Conservation (phyloP, 2,113 vertebrate genomes). For the Ramphastos sulfuratus region DNA sequence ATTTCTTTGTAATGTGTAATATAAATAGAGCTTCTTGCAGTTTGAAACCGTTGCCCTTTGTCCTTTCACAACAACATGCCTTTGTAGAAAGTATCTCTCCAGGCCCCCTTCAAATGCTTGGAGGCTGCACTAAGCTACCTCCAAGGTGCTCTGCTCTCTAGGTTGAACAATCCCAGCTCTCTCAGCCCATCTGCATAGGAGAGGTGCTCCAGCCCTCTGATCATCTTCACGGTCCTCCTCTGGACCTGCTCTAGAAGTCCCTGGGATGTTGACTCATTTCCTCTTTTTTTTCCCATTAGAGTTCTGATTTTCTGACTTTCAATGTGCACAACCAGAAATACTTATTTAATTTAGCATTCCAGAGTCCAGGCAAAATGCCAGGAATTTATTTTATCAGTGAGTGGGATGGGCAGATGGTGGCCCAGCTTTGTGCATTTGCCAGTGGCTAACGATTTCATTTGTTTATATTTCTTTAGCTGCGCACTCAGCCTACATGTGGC, state of each 20-base stretch:
- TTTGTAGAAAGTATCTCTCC: too few relatives aligned
- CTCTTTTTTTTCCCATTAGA: not conserved
- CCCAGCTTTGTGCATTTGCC: not conserved
- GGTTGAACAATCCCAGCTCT: too few relatives aligned
- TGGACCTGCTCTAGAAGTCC: not conserved
- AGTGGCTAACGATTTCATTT: not conserved
- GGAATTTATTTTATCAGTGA: not conserved
- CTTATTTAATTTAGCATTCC: constrained; percentile 21
- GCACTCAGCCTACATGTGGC: not conserved
- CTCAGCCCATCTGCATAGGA: too few relatives aligned
- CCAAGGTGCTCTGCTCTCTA: too few relatives aligned
- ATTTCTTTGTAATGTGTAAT: too few relatives aligned
- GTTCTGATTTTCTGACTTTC: not conserved
- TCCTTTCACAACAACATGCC: too few relatives aligned
- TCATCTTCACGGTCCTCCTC: too few relatives aligned
- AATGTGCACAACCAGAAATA: not conserved
- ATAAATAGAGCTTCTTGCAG: too few relatives aligned
- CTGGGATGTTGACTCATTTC: not conserved
- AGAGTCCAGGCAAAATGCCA: not conserved
- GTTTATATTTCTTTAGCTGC: constrained; percentile 24
- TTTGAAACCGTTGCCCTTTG: too few relatives aligned
- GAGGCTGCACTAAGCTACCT: too few relatives aligned
- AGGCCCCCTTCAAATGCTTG: too few relatives aligned
- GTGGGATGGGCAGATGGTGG: not conserved
- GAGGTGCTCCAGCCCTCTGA: too few relatives aligned